Evolutionary conservation across 1,140 invertebrate species (phyloP), one percentile per base, ranked within the genome.

Genomic region (Pachyrhynchus sulphureomaculatus): DNA sequence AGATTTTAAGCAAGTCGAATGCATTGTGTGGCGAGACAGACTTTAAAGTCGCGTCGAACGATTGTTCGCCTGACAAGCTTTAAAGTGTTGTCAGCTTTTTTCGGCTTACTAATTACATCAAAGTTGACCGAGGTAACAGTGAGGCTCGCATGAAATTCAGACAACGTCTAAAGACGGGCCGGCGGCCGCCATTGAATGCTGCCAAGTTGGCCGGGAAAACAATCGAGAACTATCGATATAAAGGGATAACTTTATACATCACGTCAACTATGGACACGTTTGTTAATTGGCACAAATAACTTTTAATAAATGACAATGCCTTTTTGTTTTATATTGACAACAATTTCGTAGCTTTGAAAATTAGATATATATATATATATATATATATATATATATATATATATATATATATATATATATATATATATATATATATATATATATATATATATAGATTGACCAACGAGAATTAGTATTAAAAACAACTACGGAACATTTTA

Each of bases 1-100:
- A 53, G 36, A 53, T 53, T 53, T 53, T 26, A 53, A 53, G 51
- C 17, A 53, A 53, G 32, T 24, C 51, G 36, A 53, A 53, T 53
- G 51, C 51, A 36, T 53, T 53, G 58, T 61, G 60, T 57, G 56
- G 51, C 37, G 56, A 54, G 52, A 61, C 48, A 47, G 51, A 64
- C 52, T 52, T 65, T 58, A 37, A 53, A 53, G 51, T 53, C 51
- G 48, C 51, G 36, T 41, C 51, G 51, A 36, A 39, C 56, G 17
- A 39, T 45, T 47, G 57, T 49, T 54, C 53, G 56, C 48, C 53
- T 62, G 66, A 67, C 62, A 64, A 65, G 62, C 62, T 67, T 65
- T 65, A 67, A 65, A 65, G 62, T 61, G 56, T 61, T 61, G 53
- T 67, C 57, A 53, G 52, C 52, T 67, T 67, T 67, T 67, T 65